These are phyloP conservation scores for Sinotaia quadrata DNA, from an alignment of 2,888 invertebrate species.

Conservation along the genomic window DNA sequence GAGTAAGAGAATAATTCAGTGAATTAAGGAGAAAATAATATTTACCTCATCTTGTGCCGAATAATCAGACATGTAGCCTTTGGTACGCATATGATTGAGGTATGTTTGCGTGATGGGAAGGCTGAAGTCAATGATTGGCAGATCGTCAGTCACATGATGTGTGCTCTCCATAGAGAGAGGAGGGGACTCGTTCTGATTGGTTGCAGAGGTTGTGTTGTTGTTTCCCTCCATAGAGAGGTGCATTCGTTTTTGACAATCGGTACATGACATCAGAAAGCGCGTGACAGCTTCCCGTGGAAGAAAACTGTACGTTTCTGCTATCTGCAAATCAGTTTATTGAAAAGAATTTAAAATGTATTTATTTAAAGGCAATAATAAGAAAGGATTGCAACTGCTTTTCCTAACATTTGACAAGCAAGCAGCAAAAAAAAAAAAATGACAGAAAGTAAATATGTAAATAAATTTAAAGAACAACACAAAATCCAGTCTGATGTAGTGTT, in stretches of 20 bases:
- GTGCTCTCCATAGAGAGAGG: neutral
- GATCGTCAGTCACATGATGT: constrained; percentile 53
- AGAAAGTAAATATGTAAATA: too few species aligned
- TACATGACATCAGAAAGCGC: constrained; percentile 93
- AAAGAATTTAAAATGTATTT: too few species aligned
- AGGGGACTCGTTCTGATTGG: constrained; percentile 21
- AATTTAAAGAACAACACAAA: too few species aligned
- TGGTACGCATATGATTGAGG: constrained; percentile 75
- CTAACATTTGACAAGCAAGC: too few species aligned
- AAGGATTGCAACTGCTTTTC: too few species aligned
- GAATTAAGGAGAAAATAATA: too few species aligned
- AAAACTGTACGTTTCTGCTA: constrained; percentile 96
- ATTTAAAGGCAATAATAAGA: too few species aligned
- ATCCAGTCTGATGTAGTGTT: too few species aligned
- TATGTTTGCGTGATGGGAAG: constrained; percentile 92
- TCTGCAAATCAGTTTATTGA: constrained; percentile 80
- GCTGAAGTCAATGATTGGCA: constrained; percentile 81
- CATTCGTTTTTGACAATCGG: constrained; percentile 86
- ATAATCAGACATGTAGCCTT: constrained; percentile 45
- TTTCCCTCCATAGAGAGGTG: constrained; percentile 73
- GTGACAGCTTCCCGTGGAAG: constrained; percentile 96
- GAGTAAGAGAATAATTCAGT: neutral
- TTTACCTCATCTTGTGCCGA: constrained; percentile 53
- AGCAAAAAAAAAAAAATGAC: too few species aligned
- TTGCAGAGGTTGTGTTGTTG: constrained; percentile 40